phyloP scores from a whole-genome alignment of 2,888 invertebrate species.

The Drosophila flavopinicola region DNA sequence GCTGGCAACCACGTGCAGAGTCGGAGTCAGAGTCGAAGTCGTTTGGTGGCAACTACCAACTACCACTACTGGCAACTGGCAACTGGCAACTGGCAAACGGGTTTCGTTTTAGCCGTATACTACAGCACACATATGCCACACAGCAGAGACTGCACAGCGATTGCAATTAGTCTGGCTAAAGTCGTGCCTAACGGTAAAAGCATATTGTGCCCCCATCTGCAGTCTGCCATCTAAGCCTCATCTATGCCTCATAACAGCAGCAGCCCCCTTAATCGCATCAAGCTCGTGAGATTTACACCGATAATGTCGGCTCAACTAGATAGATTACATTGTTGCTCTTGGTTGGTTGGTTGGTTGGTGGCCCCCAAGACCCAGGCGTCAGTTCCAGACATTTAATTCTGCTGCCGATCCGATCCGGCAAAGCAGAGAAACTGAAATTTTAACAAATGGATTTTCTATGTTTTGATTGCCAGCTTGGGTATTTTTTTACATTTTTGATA shows the following conservation, averaged over 20 bases:
- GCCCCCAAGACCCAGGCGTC: not conserved
- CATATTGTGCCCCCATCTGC: conserved; percentile 35
- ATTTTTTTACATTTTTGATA: conserved; percentile 2
- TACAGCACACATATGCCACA: conserved; percentile 46
- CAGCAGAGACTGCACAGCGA: conserved; percentile 49
- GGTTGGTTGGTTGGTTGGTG: too few species aligned
- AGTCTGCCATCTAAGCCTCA: conserved; percentile 6
- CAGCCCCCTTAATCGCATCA: conserved; percentile 64
- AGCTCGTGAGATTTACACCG: conserved; percentile 71
- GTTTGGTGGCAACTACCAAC: conserved; percentile 35
- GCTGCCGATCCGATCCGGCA: conserved; percentile 4
- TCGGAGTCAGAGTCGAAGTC: too few species aligned
- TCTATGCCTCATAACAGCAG: conserved; percentile 51
- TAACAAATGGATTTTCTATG: conserved; percentile 49
- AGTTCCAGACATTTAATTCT: conserved; percentile 18
- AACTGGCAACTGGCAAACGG: conserved; percentile 40
- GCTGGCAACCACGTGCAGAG: conserved; percentile 59
- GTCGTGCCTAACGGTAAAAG: conserved; percentile 78
- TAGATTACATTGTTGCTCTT: conserved; percentile 61
- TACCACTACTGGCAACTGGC: conserved; percentile 11
- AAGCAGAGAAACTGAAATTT: conserved; percentile 8
- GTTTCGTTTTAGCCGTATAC: conserved; percentile 56
- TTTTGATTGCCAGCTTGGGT: conserved; percentile 34
- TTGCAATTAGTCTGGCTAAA: conserved; percentile 78
- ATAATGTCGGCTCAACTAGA: conserved; percentile 72